Evolutionary conservation across 2,888 invertebrate species (phyloP).

Genomic region (Cyrtodaria siliqua): DNA sequence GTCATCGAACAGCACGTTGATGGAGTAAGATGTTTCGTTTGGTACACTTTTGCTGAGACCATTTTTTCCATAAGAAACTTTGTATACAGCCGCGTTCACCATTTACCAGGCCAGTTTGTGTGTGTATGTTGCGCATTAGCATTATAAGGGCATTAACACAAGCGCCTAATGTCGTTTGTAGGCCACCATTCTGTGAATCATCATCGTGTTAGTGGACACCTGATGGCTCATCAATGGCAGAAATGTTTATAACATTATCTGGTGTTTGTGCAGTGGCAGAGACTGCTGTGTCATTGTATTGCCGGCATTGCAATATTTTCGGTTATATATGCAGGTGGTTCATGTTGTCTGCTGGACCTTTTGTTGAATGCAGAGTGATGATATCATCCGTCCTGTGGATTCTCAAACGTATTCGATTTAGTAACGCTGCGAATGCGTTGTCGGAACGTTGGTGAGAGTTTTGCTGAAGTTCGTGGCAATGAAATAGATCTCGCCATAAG

Average conservation of each 20-base stretch:
- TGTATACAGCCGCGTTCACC: not conserved
- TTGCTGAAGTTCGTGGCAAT: not conserved
- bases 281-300: not conserved
- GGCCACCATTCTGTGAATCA: not conserved
- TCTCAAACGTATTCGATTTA: too few species aligned
- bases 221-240: not conserved
- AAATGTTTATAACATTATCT: not conserved
- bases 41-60: not conserved
- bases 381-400: not conserved
- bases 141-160: not conserved
- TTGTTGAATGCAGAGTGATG: not conserved
- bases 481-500: not conserved
- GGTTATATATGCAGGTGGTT: not conserved
- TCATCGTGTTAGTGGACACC: not conserved
- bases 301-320: not conserved
- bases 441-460: too few species aligned
- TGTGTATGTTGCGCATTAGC: not conserved
- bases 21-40: not conserved
- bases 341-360: not conserved
- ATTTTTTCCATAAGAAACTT: not conserved
- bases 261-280: not conserved
- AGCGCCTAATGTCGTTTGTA: not conserved
- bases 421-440: too few species aligned
- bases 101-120: not conserved
- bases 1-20: not conserved